Conservation (phyloP, 2,113 vertebrate genomes). For the Aspidoscelis tigris region DNA sequence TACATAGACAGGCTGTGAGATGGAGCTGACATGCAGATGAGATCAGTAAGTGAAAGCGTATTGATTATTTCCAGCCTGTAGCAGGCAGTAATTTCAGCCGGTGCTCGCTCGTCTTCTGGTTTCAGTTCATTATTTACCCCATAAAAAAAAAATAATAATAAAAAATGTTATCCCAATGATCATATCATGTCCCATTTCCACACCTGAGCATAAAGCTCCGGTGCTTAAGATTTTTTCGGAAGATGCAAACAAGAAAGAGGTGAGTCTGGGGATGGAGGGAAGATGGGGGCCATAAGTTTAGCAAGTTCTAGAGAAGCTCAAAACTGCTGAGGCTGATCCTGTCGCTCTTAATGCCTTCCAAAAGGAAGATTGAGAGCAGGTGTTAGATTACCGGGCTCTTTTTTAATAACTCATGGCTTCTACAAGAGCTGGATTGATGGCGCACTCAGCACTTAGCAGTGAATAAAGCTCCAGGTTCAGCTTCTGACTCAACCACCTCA, state of each 20-base stretch:
- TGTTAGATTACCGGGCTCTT: constrained; percentile 59
- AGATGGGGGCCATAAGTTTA: constrained; percentile 66
- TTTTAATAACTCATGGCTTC: constrained; percentile 66
- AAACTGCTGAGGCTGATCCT: constrained; percentile 71
- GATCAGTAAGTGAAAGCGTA: constrained; percentile 83
- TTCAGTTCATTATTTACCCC: constrained; percentile 84
- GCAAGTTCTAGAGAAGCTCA: constrained; percentile 70
- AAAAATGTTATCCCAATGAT: constrained; percentile 80
- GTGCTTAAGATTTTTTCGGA: constrained; percentile 71
- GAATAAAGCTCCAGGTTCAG: constrained; percentile 41
- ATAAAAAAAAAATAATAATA: constrained; percentile 56
- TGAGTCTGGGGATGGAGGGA: neutral
- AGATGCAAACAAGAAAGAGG: constrained; percentile 66
- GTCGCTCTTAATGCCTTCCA: constrained; percentile 65
- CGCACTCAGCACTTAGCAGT: constrained; percentile 53
- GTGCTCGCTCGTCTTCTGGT: constrained; percentile 66
- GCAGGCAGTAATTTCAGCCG: constrained; percentile 80
- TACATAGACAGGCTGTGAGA: constrained; percentile 75
- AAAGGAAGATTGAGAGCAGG: constrained; percentile 64
- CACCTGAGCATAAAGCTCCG: constrained; percentile 76
- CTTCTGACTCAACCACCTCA: constrained; percentile 24
- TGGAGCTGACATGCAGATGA: constrained; percentile 83
- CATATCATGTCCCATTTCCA: constrained; percentile 83
- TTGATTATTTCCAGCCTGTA: constrained; percentile 83
- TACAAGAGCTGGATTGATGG: constrained; percentile 63